Percentiles rank a stretch among this genome's conserved stretches.
These are phyloP conservation scores for Brachyrhaphis roseni DNA, from an alignment of 2,797 vertebrate genomes.

Conservation along the genomic window DNA sequence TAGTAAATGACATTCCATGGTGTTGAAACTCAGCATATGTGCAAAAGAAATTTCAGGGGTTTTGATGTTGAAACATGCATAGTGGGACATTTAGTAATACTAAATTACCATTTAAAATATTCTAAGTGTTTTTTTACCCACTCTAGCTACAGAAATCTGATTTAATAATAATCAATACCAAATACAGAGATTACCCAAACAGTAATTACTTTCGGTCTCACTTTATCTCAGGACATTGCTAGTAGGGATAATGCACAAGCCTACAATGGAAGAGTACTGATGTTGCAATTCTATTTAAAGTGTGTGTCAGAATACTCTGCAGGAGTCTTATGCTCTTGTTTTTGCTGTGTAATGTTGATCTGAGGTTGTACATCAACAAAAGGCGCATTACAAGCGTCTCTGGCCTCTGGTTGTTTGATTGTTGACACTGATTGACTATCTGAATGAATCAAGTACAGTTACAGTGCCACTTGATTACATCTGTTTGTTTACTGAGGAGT, in stretches of 20 bases:
- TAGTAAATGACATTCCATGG: background rate
- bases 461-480: constrained; percentile 29
- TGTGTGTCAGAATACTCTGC: constrained; percentile 12
- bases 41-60: background rate
- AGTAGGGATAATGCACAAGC: too few species aligned
- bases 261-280: too few species aligned
- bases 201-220: background rate
- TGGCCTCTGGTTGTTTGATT: constrained; percentile 34
- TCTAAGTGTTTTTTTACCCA: background rate
- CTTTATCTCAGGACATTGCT: background rate
- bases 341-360: constrained; percentile 43
- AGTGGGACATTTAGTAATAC: background rate
- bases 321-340: constrained; percentile 21
- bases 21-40: background rate
- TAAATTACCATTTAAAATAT: background rate
- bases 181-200: background rate
- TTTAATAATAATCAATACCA: background rate
- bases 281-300: too few species aligned
- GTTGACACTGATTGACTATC: constrained; percentile 29
- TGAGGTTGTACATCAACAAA: constrained; percentile 14
- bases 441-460: constrained; percentile 2
- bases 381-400: constrained; percentile 13
- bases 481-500: constrained; percentile 11
- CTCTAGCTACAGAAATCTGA: background rate
- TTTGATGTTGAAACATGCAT: background rate